A percentile compares a stretch with the other conserved stretches of the same genome.
Conservation (phyloP, 2,113 vertebrate species). For the Phycodurus eques region DNA sequence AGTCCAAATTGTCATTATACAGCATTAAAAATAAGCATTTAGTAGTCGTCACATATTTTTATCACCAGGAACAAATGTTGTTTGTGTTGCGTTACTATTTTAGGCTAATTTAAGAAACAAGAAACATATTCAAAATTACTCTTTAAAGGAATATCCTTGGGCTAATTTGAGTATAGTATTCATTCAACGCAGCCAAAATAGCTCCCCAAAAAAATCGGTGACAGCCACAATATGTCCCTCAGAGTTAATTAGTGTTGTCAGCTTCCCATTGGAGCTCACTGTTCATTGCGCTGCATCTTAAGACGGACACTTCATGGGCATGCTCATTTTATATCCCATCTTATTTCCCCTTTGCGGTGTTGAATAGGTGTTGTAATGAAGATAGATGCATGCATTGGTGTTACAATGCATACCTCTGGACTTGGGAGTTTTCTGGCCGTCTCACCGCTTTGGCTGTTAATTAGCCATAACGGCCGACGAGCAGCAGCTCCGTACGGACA, state of each 20-base stretch:
- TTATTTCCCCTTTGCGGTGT: constrained; percentile 26
- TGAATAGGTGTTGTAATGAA: constrained; percentile 23
- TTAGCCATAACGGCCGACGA: not conserved
- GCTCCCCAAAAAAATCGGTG: not conserved
- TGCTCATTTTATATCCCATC: constrained; percentile 20
- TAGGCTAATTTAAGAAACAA: not conserved
- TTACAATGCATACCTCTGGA: constrained; percentile 54
- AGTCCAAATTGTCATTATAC: not conserved
- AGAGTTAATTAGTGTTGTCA: not conserved
- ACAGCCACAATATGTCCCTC: not conserved
- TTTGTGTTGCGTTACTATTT: not conserved
- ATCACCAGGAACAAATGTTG: not conserved
- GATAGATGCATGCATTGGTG: constrained; percentile 44
- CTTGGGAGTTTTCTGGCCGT: constrained; percentile 46
- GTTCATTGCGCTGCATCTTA: constrained; percentile 60
- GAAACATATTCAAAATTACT: not conserved
- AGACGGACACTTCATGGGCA: constrained; percentile 38
- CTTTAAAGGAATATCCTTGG: not conserved
- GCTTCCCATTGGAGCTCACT: not conserved
- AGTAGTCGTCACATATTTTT: not conserved
- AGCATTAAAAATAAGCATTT: not conserved
- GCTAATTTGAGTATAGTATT: not conserved
- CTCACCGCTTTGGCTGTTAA: constrained; percentile 12
- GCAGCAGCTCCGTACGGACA: not conserved
- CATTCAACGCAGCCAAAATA: not conserved